These are phyloP conservation scores for Vanessa cardui DNA, from an alignment of 2,888 invertebrate species.

Conservation along the genomic window DNA sequence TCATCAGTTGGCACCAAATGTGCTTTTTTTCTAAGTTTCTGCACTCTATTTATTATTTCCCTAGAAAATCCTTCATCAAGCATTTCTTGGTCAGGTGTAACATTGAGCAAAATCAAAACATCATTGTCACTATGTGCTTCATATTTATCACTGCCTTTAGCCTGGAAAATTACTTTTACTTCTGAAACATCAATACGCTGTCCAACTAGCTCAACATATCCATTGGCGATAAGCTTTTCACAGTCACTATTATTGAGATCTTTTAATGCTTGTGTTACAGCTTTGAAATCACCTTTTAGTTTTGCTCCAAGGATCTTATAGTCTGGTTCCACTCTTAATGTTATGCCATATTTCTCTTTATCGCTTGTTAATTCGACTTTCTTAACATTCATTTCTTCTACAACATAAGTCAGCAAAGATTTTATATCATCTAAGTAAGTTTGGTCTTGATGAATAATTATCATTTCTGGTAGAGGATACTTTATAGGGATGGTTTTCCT, in stretches of 20 bases:
- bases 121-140: constrained; percentile 96
- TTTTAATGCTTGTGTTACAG: constrained; percentile 91
- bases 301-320: constrained; percentile 94
- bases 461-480: constrained; percentile 97
- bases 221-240: constrained; percentile 87
- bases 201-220: constrained; percentile 88
- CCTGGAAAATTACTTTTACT: constrained; percentile 91
- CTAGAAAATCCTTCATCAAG: constrained; percentile 97
- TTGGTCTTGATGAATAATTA: constrained; percentile 95
- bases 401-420: constrained; percentile 91
- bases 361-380: constrained; percentile 92
- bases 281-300: constrained; percentile 95
- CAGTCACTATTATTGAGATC: constrained; percentile 90
- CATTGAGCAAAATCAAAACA: constrained; percentile 94
- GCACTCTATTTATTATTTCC: constrained; percentile 97
- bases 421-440: constrained; percentile 90
- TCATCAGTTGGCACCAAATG: constrained; percentile 95
- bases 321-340: constrained; percentile 96
- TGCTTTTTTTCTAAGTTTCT: constrained; percentile 97
- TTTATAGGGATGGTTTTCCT: constrained; percentile 96
- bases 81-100: constrained; percentile 94
- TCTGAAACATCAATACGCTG: constrained; percentile 91
- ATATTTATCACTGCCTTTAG: constrained; percentile 87
- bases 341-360: constrained; percentile 95
- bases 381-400: constrained; percentile 96